Base-by-base conservation (phyloP, 2,113 vertebrate species). In the Orientallactaga bullata region DNA sequence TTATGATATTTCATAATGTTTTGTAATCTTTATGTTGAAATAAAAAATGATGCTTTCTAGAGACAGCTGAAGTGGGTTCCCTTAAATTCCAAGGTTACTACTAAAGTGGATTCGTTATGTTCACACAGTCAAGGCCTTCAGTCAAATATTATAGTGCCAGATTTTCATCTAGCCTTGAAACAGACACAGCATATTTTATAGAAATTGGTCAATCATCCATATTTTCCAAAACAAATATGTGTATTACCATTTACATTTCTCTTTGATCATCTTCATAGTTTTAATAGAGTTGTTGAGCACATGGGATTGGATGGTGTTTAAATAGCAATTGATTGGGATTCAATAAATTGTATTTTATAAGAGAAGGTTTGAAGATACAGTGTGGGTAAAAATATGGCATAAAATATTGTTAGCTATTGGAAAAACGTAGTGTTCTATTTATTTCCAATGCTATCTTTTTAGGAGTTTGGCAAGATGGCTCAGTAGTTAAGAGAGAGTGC, bases 391-490 rank as follows among this genome's bases (percentile, higher is more conserved):
- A 90, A 88, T 88, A 68, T 39, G 73, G 12, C n/a, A 20, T 84
- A 60, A 69, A 60, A 61, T 20, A 68, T 60, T 39, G 58, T 91
- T 20, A 68, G 12, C 30, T 71, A 7, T 18, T 77, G 3, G 6
- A 30, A 11, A 82, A 47, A 51, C 13, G 63, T 82, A 89, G 80
- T 63, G 21, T 76, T 65, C 79, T 16, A 26, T 86, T 95, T 89
- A 91, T 26, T 73, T 66, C 58, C 61, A 85, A 88, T 82, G 63
- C 60, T 51, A 72, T 20, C 32, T 63, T 9, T 90, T 91, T 89
- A 8, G 42, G 42, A 47, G 42, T 47, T 47, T 47, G 5, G 42
- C 5, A 47, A 47, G 42, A 47, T 47, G 8, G 42, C 42, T 47
- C 42, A 5, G 42, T 47, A 47, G 42, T 47, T 47, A 47, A 47